phyloP scores from a whole-genome alignment of 2,888 invertebrate species.

The Gasteruption jaculator region DNA sequence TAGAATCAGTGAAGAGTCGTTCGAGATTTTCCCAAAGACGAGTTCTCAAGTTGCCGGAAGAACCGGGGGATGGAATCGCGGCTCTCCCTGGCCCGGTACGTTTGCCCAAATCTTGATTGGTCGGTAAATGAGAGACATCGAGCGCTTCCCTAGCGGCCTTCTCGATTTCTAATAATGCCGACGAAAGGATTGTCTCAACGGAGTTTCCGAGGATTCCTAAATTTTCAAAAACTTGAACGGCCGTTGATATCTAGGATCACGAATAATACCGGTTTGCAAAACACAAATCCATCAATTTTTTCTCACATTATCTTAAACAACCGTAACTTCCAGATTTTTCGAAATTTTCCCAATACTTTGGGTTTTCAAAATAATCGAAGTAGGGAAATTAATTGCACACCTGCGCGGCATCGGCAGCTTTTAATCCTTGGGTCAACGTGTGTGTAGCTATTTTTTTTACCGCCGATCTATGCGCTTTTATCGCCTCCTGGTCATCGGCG shows the following conservation, averaged over 20 bases:
- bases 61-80: slow-evolving; percentile 57
- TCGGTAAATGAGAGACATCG: slow-evolving; percentile 48
- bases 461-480: slow-evolving; percentile 56
- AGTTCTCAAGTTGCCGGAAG: slow-evolving; percentile 59
- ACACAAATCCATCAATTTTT: too few species aligned
- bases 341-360: too few species aligned
- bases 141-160: slow-evolving; percentile 52
- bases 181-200: slow-evolving; percentile 52
- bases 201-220: slow-evolving; percentile 52
- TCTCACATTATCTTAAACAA: too few species aligned
- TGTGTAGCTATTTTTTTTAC: slow-evolving; percentile 61
- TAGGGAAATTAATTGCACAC: slow-evolving; percentile 47
- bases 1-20: slow-evolving; percentile 73
- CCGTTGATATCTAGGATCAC: too few species aligned
- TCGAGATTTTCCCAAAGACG: slow-evolving; percentile 88
- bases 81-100: slow-evolving; percentile 58
- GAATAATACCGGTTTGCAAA: too few species aligned
- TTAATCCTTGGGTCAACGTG: slow-evolving; percentile 75
- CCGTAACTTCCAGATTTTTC: too few species aligned
- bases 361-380: too few species aligned
- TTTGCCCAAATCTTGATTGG: slow-evolving; percentile 38
- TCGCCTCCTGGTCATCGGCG: slow-evolving; percentile 74
- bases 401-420: slow-evolving; percentile 68
- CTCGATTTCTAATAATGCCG: slow-evolving; percentile 51
- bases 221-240: slow-evolving; percentile 63